Conservation (phyloP, 2,113 vertebrate species). For the Protobothrops mucrosquamatus region DNA sequence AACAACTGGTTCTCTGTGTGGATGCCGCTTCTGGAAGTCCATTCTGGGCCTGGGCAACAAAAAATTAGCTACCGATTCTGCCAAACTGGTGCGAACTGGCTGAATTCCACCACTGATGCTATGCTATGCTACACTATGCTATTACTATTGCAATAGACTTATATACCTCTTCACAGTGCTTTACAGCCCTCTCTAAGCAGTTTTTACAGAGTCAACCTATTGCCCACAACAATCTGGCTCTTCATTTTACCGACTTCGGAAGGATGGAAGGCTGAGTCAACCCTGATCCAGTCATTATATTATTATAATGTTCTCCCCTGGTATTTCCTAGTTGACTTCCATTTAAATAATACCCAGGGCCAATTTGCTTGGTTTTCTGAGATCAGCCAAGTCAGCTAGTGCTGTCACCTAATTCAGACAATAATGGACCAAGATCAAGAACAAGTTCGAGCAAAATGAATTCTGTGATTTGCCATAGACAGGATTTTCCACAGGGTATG, state of each 20-base stretch:
- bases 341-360: background rate
- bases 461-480: background rate
- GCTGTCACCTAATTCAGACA: background rate
- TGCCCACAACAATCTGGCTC: background rate
- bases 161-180: no score
- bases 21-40: no score
- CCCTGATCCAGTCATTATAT: background rate
- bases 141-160: no score
- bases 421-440: background rate
- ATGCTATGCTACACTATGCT: no score
- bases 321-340: background rate
- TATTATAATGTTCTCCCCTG: background rate
- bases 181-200: no score
- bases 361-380: background rate
- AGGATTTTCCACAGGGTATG: background rate
- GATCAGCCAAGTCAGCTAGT: background rate
- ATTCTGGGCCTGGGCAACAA: no score
- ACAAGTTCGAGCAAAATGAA: background rate
- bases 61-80: no score
- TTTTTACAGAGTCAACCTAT: background rate
- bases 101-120: no score
- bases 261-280: background rate
- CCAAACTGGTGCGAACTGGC: no score
- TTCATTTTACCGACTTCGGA: background rate
- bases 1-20: no score